A percentile compares a stretch with the other conserved stretches of the same genome.
These are phyloP conservation scores for Frankliniella fusca DNA, from an alignment of 2,888 invertebrate species.

Conservation along the genomic window DNA sequence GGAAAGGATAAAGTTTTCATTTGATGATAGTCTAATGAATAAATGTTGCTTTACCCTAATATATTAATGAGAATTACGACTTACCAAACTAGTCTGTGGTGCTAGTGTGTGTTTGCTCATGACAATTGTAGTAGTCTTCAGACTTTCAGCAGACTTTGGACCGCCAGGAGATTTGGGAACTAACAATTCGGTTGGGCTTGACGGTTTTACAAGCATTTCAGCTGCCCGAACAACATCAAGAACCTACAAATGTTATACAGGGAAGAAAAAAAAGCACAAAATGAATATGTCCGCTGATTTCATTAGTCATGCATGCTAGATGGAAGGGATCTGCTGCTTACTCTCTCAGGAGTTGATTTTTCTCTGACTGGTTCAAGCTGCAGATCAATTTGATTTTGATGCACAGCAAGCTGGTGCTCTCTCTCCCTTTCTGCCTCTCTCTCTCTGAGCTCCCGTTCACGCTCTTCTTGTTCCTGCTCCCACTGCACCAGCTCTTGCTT, in stretches of 20 bases:
- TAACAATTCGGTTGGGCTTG: conserved; percentile 52
- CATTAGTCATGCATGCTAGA: neutral
- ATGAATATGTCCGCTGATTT: neutral
- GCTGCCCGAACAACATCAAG: conserved; percentile 87
- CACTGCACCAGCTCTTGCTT: conserved; percentile 70
- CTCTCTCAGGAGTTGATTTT: conserved; percentile 81
- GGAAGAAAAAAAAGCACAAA: neutral
- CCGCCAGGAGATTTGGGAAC: conserved; percentile 72
- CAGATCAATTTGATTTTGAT: conserved; percentile 56
- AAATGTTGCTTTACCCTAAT: neutral
- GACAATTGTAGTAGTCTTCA: conserved; percentile 87
- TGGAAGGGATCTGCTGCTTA: conserved; percentile 42
- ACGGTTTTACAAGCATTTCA: conserved; percentile 66
- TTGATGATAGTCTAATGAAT: neutral
- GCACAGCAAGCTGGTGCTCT: neutral
- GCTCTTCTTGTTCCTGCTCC: conserved; percentile 66
- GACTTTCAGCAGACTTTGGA: conserved; percentile 54
- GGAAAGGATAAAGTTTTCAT: too few relatives aligned
- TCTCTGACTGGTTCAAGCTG: conserved; percentile 60
- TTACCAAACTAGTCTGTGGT: conserved; percentile 56
- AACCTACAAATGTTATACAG: conserved; percentile 55
- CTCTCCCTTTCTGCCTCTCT: conserved; percentile 31
- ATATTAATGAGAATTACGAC: neutral
- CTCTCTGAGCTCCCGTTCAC: conserved; percentile 39
- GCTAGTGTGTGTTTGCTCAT: conserved; percentile 91